phyloP scores from a whole-genome alignment of 2,113 vertebrate genomes.

The Podarcis cretensis region DNA sequence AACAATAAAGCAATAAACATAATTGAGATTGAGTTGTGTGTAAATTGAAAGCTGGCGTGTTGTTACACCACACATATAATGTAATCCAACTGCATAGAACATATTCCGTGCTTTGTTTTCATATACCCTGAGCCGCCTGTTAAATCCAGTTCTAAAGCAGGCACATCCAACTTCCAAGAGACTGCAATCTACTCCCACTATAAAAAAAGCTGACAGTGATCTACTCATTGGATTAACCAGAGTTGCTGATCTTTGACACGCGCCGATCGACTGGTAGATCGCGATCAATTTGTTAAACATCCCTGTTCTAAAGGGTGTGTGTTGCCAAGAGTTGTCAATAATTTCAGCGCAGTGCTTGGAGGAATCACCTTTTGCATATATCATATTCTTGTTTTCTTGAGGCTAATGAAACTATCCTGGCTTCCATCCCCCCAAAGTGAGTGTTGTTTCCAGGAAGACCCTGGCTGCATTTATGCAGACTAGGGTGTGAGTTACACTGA shows the following conservation, averaged over 20 bases:
- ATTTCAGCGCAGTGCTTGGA: not conserved
- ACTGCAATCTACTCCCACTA: too few species aligned
- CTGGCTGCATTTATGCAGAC: not conserved
- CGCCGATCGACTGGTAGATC: not conserved
- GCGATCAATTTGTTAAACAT: rapidly evolving
- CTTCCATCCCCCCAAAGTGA: not conserved
- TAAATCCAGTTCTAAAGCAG: not conserved
- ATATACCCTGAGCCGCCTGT: not conserved
- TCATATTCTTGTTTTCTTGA: not conserved
- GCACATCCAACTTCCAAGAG: too few species aligned
- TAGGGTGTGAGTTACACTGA: not conserved
- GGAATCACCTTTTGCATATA: not conserved
- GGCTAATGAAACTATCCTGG: not conserved
- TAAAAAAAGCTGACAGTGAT: too few species aligned
- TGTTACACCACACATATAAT: not conserved
- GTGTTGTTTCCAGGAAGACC: not conserved
- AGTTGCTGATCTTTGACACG: not conserved
- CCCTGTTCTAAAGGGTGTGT: not conserved
- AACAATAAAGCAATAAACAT: constrained; percentile 7
- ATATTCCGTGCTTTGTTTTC: not conserved
- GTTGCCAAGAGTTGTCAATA: not conserved
- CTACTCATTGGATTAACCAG: too few species aligned
- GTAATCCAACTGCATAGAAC: not conserved
- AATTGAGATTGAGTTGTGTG: not conserved
- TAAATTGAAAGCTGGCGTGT: not conserved